Percentiles rank a stretch among this genome's conserved stretches.
Conservation (phyloP, 2,113 vertebrate species). For the Chiloscyllium plagiosum region DNA sequence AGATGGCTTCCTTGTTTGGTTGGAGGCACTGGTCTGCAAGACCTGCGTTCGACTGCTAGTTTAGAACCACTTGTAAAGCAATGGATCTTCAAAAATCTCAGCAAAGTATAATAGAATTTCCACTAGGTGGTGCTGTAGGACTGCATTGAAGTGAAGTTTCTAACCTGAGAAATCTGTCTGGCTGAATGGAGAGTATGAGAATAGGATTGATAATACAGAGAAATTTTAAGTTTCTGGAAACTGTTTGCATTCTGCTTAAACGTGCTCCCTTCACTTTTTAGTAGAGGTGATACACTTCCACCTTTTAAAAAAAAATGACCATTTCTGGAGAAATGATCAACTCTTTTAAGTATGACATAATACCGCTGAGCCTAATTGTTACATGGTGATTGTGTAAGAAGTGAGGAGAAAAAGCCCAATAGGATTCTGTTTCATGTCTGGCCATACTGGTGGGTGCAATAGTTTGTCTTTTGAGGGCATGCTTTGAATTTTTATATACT, state of each 20-base stretch:
- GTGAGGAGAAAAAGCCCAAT: background rate
- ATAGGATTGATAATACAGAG: background rate
- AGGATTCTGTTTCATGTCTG: background rate
- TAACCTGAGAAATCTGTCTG: background rate
- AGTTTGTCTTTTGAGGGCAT: background rate
- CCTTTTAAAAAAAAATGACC: background rate
- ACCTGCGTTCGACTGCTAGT: background rate
- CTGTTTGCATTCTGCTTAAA: background rate
- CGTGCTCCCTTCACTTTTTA: background rate
- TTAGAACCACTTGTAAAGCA: background rate
- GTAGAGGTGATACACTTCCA: background rate
- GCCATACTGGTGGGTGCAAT: background rate
- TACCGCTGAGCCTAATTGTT: background rate
- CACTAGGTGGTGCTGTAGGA: background rate
- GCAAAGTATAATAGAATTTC: background rate
- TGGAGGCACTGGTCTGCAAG: background rate
- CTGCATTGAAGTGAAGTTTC: background rate
- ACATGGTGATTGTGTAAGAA: background rate
- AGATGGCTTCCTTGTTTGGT: background rate
- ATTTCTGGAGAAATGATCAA: background rate
- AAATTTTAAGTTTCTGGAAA: background rate
- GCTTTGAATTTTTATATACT: background rate
- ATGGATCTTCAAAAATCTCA: background rate
- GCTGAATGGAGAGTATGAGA: background rate
- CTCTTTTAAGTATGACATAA: background rate